These are phyloP conservation scores for Oxytorus armatus DNA, from an alignment of 2,888 invertebrate genomes.

Conservation along the genomic window DNA sequence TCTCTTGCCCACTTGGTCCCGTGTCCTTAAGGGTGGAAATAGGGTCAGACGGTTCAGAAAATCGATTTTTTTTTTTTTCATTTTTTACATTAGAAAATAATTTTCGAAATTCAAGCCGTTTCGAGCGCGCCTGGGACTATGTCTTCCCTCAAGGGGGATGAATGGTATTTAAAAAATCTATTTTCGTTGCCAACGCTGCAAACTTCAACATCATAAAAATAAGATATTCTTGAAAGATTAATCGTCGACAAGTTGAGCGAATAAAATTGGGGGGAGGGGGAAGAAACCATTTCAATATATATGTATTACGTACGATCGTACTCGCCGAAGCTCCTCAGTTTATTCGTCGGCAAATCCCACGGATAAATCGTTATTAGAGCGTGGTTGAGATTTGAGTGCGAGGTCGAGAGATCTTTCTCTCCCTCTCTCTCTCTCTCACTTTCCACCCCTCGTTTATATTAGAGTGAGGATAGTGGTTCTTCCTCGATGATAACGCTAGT, in stretches of 20 bases:
- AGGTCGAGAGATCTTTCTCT: conserved; percentile 21
- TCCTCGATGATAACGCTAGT: conserved; percentile 41
- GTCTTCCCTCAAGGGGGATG: no score
- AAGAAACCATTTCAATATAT: conserved; percentile 9
- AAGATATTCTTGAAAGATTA: not conserved
- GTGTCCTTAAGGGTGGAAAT: no score
- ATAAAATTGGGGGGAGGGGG: conserved; percentile 19
- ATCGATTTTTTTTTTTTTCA: no score
- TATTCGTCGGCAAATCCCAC: conserved; percentile 39
- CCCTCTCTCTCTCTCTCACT: conserved; percentile 4
- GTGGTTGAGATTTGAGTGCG: conserved; percentile 42
- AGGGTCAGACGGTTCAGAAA: no score
- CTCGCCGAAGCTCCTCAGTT: conserved; percentile 4
- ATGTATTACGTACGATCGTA: conserved; percentile 24
- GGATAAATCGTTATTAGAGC: conserved; percentile 45
- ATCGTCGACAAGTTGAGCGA: conserved; percentile 6
- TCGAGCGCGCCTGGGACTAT: no score
- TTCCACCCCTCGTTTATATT: conserved; percentile 12
- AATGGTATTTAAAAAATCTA: no score
- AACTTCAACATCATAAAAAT: no score
- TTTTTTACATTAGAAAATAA: no score
- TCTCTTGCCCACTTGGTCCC: no score
- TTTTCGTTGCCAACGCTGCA: no score
- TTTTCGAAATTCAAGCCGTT: no score
- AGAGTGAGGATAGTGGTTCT: conserved; percentile 32